phyloP scores from a whole-genome alignment of 1,140 invertebrate genomes.

The Cataglyphis hispanica region DNA sequence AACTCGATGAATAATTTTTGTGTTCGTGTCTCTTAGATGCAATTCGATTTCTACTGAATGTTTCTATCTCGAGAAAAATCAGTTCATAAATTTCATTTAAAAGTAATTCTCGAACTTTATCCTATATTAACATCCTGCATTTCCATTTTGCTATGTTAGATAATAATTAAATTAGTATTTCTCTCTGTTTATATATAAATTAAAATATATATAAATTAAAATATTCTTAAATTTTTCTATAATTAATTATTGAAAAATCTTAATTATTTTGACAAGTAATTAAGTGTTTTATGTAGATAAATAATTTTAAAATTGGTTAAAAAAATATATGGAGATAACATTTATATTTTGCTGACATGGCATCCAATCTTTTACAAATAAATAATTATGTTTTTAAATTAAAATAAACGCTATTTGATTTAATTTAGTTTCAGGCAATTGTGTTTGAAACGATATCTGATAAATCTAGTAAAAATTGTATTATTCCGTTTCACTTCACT shows the following conservation, averaged over 20 bases:
- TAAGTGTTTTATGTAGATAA: background rate
- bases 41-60: background rate
- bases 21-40: background rate
- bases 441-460: background rate
- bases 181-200: background rate
- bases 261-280: background rate
- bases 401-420: background rate
- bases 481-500: slow-evolving; percentile 14
- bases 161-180: background rate
- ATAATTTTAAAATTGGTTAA: background rate
- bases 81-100: background rate
- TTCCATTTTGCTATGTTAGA: background rate
- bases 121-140: background rate
- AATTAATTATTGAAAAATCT: background rate
- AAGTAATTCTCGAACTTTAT: background rate
- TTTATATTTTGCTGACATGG: background rate
- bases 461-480: background rate
- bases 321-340: background rate
- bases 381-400: background rate
- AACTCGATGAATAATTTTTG: background rate
- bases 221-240: background rate
- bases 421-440: background rate
- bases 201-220: background rate
- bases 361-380: background rate
- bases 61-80: slow-evolving; percentile 20